These are phyloP conservation scores for Cylindroiulus punctatus DNA, from an alignment of 2,888 invertebrate genomes.

Conservation along the genomic window DNA sequence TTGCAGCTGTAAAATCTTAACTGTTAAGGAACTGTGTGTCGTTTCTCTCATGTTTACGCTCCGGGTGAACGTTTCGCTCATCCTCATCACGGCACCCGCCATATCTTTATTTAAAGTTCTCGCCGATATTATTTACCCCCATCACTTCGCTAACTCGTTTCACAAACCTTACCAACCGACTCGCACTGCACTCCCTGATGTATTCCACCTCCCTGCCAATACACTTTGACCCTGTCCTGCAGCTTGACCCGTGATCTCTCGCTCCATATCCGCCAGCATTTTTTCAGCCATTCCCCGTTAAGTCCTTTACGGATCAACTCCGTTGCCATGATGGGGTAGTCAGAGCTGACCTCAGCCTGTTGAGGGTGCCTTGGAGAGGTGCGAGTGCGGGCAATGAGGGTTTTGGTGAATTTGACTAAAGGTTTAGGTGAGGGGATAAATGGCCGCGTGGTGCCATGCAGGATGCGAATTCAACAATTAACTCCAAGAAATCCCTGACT, in stretches of 20 bases:
- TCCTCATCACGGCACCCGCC: slow-evolving; percentile 5
- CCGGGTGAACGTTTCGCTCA: slow-evolving; percentile 43
- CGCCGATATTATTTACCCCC: not conserved
- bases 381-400: not conserved
- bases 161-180: not conserved
- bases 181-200: not conserved
- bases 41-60: slow-evolving; percentile 27
- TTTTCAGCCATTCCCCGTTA: not conserved
- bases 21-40: slow-evolving; percentile 27
- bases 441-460: not conserved
- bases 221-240: not conserved
- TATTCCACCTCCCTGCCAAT: not conserved
- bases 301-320: not conserved
- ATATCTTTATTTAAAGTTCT: not conserved
- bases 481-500: slow-evolving; percentile 44
- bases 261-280: not conserved
- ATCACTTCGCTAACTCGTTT: slow-evolving; percentile 29
- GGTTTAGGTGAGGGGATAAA: not conserved
- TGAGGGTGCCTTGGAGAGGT: slow-evolving; percentile 3
- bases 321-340: not conserved
- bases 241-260: not conserved
- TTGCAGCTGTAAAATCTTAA: slow-evolving; percentile 76
- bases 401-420: not conserved
- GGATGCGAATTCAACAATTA: not conserved
- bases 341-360: not conserved